Conservation (phyloP, 2,888 invertebrate genomes). For the Ommatoiulus sabulosus region DNA sequence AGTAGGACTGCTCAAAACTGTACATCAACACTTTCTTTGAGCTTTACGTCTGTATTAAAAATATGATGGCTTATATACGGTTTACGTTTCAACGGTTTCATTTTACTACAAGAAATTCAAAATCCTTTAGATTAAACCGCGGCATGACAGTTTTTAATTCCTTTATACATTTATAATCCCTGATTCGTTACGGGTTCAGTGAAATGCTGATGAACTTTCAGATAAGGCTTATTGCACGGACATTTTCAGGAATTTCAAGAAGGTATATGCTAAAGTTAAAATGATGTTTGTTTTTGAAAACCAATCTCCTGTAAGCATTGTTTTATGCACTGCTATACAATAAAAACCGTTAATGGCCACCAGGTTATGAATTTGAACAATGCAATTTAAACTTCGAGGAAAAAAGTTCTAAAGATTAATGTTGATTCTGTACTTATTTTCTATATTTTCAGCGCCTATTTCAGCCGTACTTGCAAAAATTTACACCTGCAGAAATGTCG, state of each 20-base stretch:
- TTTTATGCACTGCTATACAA: neutral
- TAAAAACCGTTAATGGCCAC: neutral
- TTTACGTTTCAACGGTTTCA: neutral
- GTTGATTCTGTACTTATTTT: neutral
- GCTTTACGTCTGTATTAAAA: neutral
- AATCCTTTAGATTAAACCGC: neutral
- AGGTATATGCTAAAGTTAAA: neutral
- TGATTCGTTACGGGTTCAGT: neutral
- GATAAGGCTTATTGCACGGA: neutral
- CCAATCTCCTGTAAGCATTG: neutral
- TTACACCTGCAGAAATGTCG: slow-evolving; percentile 76
- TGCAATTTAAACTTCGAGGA: neutral
- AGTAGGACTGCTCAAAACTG: neutral
- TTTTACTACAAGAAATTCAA: neutral
- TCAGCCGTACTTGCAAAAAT: slow-evolving; percentile 79
- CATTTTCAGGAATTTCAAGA: neutral
- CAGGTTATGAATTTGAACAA: neutral
- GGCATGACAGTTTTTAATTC: neutral
- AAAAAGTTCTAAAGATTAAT: neutral
- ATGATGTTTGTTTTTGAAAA: too few species aligned
- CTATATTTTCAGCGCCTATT: slow-evolving; percentile 73
- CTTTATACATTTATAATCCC: neutral
- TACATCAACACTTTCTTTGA: neutral
- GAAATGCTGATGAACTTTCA: neutral
- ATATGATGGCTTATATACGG: neutral